Conservation (phyloP, 1,140 invertebrate species). For the Chlorops oryzae region DNA sequence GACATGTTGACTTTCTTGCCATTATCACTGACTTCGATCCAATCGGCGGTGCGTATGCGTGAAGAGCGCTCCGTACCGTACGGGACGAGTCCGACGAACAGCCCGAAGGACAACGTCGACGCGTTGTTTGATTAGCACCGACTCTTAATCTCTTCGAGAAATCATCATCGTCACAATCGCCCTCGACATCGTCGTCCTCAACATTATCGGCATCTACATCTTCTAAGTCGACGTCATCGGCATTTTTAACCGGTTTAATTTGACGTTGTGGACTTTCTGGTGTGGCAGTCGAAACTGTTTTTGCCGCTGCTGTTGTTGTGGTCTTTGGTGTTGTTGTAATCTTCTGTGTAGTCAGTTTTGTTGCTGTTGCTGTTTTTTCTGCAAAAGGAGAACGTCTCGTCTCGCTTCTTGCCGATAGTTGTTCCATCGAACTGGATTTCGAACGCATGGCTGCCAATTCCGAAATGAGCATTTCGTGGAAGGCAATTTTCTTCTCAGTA, state of each 20-base stretch:
- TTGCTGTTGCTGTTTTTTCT: not conserved
- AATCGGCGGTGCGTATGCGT: constrained; percentile 43
- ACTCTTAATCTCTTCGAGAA: constrained; percentile 26
- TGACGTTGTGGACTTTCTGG: constrained; percentile 26
- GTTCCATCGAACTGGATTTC: constrained; percentile 38
- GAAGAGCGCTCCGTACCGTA: constrained; percentile 46
- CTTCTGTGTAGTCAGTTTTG: constrained; percentile 12
- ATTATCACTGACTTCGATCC: constrained; percentile 47
- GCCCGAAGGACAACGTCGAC: constrained; percentile 42
- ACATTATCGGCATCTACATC: constrained; percentile 43
- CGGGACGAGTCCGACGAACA: constrained; percentile 46
- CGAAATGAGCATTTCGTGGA: constrained; percentile 46
- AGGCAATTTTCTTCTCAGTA: constrained; percentile 43
- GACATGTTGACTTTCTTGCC: constrained; percentile 42
- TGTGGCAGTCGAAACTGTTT: constrained; percentile 1
- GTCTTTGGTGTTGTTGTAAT: not conserved
- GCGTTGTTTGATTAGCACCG: constrained; percentile 22
- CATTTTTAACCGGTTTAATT: constrained; percentile 31
- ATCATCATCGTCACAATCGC: constrained; percentile 31
- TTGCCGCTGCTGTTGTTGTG: constrained; percentile 7
- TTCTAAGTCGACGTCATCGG: constrained; percentile 17
- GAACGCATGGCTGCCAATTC: constrained; percentile 45
- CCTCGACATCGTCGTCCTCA: constrained; percentile 34
- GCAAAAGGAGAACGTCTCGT: not conserved
- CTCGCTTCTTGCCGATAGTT: constrained; percentile 16